Evolutionary conservation across 2,797 vertebrate species (phyloP), one percentile per base, ranked within the genome.

Genomic region (Gephyroberyx darwinii): DNA sequence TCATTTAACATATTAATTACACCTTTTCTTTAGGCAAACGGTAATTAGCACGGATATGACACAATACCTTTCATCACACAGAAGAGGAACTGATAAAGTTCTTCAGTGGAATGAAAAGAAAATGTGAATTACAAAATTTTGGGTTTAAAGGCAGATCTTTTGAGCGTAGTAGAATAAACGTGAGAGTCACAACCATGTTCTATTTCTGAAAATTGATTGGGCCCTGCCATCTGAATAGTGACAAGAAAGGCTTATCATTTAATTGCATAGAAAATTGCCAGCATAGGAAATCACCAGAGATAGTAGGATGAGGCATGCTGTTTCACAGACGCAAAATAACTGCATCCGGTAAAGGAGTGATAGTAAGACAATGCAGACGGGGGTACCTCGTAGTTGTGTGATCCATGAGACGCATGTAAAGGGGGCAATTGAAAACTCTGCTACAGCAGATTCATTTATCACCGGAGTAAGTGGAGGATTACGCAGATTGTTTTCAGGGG

Each of bases 171-270:
- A 69, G 60, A 80, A 67, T 63, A 77, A 81, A 85, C 69, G 4
- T 12, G 13, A 71, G 67, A 53, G 58, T 72, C 48, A 78, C 62
- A 51, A 48, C 59, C 58, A 65, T 78, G 71, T 82, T 82, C 73
- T 71, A 52, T 80, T 83, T 65, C 71, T 77, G 70, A 83, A 87
- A 73, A 82, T 55, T 45, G 71, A 84, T 84, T 81, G 72, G 84
- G 84, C 62, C 74, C 63, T 54, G 71, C 63, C 61, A 82, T 81
- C 87, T 88, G 75, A 89, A 88, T 77, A 59, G 70, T 73, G 68
- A n/a, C 60, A 81, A 82, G 72, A 55, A 65, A 52, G 17, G 75
- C 89, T 91, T 93, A 93, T 93, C 91, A 93, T 90, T 92, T 93
- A 92, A 93, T 91, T 93, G 91, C 88, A 84, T 83, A 43, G 77